These are phyloP conservation scores for Thysanoteuthis rhombus DNA, from an alignment of 2,888 invertebrate genomes.

Conservation along the genomic window DNA sequence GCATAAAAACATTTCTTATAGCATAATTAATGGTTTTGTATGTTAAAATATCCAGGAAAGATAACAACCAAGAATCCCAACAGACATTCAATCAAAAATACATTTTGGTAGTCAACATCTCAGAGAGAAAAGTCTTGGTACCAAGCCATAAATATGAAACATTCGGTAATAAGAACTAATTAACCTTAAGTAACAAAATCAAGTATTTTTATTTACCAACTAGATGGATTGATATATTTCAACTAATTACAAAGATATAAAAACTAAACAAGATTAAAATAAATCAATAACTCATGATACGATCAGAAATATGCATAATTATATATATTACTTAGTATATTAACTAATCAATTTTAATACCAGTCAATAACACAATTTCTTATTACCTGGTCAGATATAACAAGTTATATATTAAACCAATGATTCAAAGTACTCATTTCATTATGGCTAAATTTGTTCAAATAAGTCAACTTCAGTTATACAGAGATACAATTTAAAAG, in stretches of 20 bases:
- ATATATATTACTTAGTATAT: no score
- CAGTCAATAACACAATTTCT: no score
- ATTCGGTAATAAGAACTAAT: neutral
- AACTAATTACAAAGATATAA: neutral
- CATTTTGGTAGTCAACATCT: neutral
- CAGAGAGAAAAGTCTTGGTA: neutral
- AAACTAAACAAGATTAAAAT: neutral
- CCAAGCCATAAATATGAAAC: neutral
- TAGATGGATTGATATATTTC: neutral
- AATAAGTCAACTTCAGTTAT: no score
- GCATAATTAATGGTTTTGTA: neutral
- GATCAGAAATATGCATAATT: neutral
- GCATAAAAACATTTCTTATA: neutral
- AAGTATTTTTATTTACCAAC: neutral
- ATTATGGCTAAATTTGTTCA: no score
- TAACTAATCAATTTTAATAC: no score
- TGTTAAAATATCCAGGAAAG: neutral
- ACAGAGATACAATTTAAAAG: no score
- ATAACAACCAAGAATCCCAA: neutral
- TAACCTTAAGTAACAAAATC: neutral
- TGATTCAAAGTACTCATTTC: no score
- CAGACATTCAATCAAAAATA: neutral
- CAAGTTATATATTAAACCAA: no score
- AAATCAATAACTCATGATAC: neutral
- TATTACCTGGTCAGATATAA: no score